Conservation (phyloP, 2,113 vertebrate genomes). For the Pollachius pollachius region DNA sequence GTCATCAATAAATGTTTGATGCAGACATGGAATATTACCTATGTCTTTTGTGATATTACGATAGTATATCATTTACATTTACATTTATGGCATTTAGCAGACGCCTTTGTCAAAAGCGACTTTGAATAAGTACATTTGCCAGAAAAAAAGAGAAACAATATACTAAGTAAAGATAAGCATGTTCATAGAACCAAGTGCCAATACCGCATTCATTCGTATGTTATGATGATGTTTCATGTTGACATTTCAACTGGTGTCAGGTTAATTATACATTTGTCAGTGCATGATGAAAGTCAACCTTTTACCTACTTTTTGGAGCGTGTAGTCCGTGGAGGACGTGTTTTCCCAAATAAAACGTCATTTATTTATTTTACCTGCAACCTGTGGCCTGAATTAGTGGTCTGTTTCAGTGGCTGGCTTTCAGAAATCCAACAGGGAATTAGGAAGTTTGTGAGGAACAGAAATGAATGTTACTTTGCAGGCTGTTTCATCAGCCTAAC, state of each 20-base stretch:
- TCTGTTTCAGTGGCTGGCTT: neutral
- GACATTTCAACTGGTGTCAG: neutral
- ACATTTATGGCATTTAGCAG: too few species aligned
- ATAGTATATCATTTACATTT: too few species aligned
- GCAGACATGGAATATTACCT: neutral
- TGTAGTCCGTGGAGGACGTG: neutral
- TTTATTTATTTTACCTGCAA: neutral
- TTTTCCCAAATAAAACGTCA: too few species aligned
- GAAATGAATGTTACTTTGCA: slow-evolving; percentile 16
- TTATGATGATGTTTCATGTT: too few species aligned
- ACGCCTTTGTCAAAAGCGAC: too few species aligned
- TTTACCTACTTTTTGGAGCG: slow-evolving; percentile 7
- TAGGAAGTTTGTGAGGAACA: neutral
- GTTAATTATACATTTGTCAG: neutral
- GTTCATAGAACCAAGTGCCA: too few species aligned
- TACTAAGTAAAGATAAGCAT: too few species aligned
- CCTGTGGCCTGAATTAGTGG: slow-evolving; percentile 39
- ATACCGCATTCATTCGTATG: too few species aligned
- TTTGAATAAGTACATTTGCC: too few species aligned
- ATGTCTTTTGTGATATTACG: too few species aligned
- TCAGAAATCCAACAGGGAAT: neutral
- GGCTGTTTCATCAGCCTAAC: slow-evolving; percentile 6
- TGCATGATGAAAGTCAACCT: slow-evolving; percentile 18
- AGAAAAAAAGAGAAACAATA: too few species aligned
- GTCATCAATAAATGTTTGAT: neutral